These are phyloP conservation scores for Chirona hameri DNA, from an alignment of 2,888 invertebrate genomes.

Conservation along the genomic window DNA sequence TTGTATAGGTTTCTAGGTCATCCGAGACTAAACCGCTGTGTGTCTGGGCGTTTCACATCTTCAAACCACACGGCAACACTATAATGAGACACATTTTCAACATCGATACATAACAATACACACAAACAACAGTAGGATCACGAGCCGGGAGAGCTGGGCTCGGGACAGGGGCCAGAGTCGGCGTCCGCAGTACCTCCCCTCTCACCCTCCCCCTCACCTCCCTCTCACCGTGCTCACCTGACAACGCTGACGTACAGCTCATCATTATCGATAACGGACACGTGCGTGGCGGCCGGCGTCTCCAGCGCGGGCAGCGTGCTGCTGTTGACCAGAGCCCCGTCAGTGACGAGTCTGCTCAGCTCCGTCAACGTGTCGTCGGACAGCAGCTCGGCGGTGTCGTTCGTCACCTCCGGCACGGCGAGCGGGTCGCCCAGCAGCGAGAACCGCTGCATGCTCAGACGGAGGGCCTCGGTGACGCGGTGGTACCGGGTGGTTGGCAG, in stretches of 20 bases:
- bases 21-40: too few species aligned
- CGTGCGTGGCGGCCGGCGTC: slow-evolving; percentile 52
- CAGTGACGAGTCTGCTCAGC: neutral
- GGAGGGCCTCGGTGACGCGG: slow-evolving; percentile 27
- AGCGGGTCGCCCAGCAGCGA: slow-evolving; percentile 12
- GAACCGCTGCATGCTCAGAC: slow-evolving; percentile 24
- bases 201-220: too few species aligned
- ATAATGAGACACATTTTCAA: too few species aligned
- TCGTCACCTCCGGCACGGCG: neutral
- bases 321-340: neutral
- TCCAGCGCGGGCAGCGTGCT: neutral
- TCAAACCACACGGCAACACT: too few species aligned
- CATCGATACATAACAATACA: too few species aligned
- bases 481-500: neutral
- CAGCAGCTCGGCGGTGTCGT: neutral
- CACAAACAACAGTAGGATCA: too few species aligned
- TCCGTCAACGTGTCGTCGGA: neutral
- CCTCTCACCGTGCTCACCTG: too few species aligned
- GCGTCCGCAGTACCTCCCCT: too few species aligned
- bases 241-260: slow-evolving; percentile 66
- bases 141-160: too few species aligned
- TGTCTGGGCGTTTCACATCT: too few species aligned
- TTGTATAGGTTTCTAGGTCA: too few species aligned
- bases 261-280: slow-evolving; percentile 61
- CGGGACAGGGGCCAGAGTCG: too few species aligned